Conservation (phyloP, 1,140 invertebrate genomes). For the Drosophila saltans region DNA sequence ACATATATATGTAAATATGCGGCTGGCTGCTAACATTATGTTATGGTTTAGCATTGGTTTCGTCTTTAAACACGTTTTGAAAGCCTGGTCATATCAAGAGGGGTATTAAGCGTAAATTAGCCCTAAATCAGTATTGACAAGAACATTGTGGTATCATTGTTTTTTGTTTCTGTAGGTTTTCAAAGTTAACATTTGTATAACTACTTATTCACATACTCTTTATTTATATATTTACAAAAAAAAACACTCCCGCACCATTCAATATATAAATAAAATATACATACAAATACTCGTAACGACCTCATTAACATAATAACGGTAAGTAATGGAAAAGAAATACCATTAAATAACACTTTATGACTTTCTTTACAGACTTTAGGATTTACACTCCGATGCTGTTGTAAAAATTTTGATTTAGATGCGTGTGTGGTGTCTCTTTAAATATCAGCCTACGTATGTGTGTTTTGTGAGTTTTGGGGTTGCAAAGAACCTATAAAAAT, state of each 20-base stretch:
- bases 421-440: constrained; percentile 44
- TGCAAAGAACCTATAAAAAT: not conserved
- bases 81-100: constrained; percentile 43
- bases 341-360: constrained; percentile 83
- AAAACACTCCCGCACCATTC: constrained; percentile 59
- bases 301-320: constrained; percentile 83
- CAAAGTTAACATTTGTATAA: constrained; percentile 22
- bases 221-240: constrained; percentile 24
- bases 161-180: constrained; percentile 25
- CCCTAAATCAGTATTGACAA: constrained; percentile 30
- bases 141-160: not conserved
- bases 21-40: not conserved
- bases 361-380: constrained; percentile 51
- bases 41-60: not conserved
- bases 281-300: constrained; percentile 81
- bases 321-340: constrained; percentile 82
- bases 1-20: not conserved
- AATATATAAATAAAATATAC: constrained; percentile 78
- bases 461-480: not conserved
- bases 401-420: constrained; percentile 55
- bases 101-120: constrained; percentile 64
- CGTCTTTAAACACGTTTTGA: not conserved
- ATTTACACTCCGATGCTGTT: constrained; percentile 16
- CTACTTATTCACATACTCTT: constrained; percentile 9
- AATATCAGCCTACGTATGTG: constrained; percentile 31